Evolutionary conservation across 1,140 invertebrate species (phyloP), one percentile per base, ranked within the genome.

Genomic region (Coenobita brevimanus): DNA sequence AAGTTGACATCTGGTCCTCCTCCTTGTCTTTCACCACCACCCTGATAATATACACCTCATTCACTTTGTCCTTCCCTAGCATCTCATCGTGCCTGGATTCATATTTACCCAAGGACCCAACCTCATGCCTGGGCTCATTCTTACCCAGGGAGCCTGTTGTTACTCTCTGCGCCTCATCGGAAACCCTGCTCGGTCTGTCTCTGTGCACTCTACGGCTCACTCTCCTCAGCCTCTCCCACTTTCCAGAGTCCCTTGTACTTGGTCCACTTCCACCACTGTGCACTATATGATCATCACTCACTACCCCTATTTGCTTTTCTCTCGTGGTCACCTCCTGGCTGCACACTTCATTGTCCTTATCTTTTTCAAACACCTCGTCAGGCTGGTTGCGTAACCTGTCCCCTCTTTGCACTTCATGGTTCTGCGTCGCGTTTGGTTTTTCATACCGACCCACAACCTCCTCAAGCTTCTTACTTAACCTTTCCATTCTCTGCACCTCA

Each of bases 31-130:
- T 87, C 75, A 87, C 85, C 3, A 87, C 85, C 1, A 87, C 76
- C 6, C 85, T 41, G 4, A 87, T 87, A 10, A 87, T 87, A 36
- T 87, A 87, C 17, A 87, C 85, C n/a, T 87, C 85, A 57, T 87
- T 87, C 21, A 80, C 76, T 17, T 87, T 69, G 30, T 87, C 85
- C 67, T 83, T 83, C n/a, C 71, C 81, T 43, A 83, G 43, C 41
- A 69, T 73, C 15, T 73, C 64, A 15, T 73, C 67, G 33, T 24
- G 15, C 8, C 41, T 2, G 15, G 10, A 6, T 17, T 17, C 13
- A 27, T 57, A 38, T 0, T 76, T n/a, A 0, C 38, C 24, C 36
- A 24, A 33, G 4, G 21, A 13, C 3, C 24, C 36, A 17, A 15
- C 15, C 36, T 4, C 33, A n/a, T 24, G 15, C 8, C 41, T 2